phyloP scores from a whole-genome alignment of 92 coral and sea anemone species.

The Siderastrea radians region DNA sequence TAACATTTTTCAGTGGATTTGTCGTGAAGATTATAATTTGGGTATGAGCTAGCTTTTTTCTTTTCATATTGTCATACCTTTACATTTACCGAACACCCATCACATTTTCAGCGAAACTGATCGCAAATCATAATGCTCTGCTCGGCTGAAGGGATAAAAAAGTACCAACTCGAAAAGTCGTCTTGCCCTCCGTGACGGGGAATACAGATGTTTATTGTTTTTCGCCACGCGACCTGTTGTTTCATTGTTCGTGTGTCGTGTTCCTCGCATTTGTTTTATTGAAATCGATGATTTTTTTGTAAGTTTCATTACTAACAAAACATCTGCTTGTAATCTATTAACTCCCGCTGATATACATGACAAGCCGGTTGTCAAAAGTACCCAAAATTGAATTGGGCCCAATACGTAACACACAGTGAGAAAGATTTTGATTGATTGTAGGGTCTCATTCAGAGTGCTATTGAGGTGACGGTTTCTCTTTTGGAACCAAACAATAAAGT shows the following conservation, averaged over 20 bases:
- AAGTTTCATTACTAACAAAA: constrained; percentile 12
- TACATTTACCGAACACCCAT: neutral
- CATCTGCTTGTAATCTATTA: constrained; percentile 19
- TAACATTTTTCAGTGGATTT: no score
- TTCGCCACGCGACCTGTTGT: constrained; percentile 42
- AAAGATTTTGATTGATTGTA: neutral
- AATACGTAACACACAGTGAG: neutral
- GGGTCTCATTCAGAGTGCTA: no score
- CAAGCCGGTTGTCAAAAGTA: constrained; percentile 20
- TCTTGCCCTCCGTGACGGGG: neutral
- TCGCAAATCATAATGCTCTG: neutral
- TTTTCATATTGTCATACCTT: no score
- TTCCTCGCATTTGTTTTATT: constrained; percentile 15
- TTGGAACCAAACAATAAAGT: no score
- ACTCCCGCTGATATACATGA: neutral
- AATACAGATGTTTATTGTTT: constrained; percentile 15
- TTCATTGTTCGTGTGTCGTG: constrained; percentile 20
- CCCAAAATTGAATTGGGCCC: neutral
- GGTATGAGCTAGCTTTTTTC: neutral
- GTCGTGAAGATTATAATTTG: no score
- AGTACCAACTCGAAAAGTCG: neutral
- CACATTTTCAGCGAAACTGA: neutral
- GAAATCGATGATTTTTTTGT: constrained; percentile 2
- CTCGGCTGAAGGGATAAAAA: no score
- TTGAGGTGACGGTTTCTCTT: no score